These are phyloP conservation scores for Grantiella picta DNA, from an alignment of 2,113 vertebrate genomes.

Conservation along the genomic window DNA sequence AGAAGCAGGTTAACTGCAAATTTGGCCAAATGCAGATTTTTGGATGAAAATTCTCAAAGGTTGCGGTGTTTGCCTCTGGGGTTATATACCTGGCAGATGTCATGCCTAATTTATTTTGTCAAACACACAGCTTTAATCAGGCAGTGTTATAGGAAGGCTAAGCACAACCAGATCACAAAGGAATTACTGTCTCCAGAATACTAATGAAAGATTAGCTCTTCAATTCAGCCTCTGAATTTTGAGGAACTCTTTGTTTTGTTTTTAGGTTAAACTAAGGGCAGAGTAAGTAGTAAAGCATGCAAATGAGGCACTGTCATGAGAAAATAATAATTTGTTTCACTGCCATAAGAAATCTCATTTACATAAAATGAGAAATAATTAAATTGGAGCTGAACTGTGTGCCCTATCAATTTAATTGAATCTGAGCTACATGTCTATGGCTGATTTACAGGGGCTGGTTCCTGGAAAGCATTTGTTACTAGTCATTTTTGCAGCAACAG, in stretches of 20 bases:
- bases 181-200: not conserved
- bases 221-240: not conserved
- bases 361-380: slow-evolving; percentile 55
- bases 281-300: not conserved
- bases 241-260: not conserved
- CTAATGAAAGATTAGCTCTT: not conserved
- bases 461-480: slow-evolving; percentile 38
- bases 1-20: not conserved
- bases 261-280: slow-evolving; percentile 1
- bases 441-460: slow-evolving; percentile 5
- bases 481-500: slow-evolving; percentile 13
- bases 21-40: not conserved
- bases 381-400: slow-evolving; percentile 38
- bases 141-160: not conserved
- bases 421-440: not conserved
- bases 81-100: not conserved
- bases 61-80: not conserved
- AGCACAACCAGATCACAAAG: not conserved
- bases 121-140: not conserved
- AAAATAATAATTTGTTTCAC: slow-evolving; percentile 24
- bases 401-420: slow-evolving; percentile 42
- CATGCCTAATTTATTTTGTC: not conserved
- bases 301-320: slow-evolving; percentile 8
- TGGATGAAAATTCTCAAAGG: not conserved
- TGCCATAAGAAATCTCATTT: slow-evolving; percentile 33